phyloP scores from a whole-genome alignment of 2,888 invertebrate species.

The Xiphydria camelus region DNA sequence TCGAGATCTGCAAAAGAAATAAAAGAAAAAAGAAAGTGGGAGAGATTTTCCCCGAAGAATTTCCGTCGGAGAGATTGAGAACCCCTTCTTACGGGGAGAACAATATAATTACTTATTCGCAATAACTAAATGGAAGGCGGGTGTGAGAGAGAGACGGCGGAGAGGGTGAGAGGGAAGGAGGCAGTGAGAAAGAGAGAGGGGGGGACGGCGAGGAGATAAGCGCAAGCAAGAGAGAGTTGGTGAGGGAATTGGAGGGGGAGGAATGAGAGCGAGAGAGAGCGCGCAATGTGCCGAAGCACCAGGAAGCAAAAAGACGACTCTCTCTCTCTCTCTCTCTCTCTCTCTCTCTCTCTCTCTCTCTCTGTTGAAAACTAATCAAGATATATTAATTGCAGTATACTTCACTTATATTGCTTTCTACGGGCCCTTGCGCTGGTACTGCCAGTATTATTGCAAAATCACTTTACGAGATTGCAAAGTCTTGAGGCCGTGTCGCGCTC shows the following conservation, averaged over 20 bases:
- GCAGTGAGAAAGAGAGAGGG: slow-evolving; percentile 11
- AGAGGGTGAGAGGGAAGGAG: slow-evolving; percentile 17
- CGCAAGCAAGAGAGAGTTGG: slow-evolving; percentile 8
- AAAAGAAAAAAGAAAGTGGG: slow-evolving; percentile 23
- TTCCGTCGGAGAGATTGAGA: too few relatives aligned
- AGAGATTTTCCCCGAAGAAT: too few relatives aligned
- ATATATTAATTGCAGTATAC: slow-evolving; percentile 52
- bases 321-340: slow-evolving; percentile 19
- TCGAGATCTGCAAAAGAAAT: too few relatives aligned
- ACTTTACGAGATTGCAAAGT: slow-evolving; percentile 15
- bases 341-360: slow-evolving; percentile 20
- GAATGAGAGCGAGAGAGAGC: slow-evolving; percentile 11
- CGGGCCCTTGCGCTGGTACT: slow-evolving; percentile 31
- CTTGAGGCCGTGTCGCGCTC: too few relatives aligned
- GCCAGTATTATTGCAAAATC: slow-evolving; percentile 49
- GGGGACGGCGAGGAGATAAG: slow-evolving; percentile 12
- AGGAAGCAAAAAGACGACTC: slow-evolving; percentile 38
- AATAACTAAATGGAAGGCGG: slow-evolving; percentile 37
- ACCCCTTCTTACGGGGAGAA: slow-evolving; percentile 25
- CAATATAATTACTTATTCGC: slow-evolving; percentile 40
- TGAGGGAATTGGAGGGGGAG: slow-evolving; percentile 6
- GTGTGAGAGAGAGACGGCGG: background rate
- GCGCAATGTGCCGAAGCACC: slow-evolving; percentile 26
- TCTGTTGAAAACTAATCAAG: slow-evolving; percentile 51
- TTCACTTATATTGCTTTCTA: slow-evolving; percentile 46